phyloP scores from a whole-genome alignment of 2,888 invertebrate genomes.

The Synergus umbraculus region DNA sequence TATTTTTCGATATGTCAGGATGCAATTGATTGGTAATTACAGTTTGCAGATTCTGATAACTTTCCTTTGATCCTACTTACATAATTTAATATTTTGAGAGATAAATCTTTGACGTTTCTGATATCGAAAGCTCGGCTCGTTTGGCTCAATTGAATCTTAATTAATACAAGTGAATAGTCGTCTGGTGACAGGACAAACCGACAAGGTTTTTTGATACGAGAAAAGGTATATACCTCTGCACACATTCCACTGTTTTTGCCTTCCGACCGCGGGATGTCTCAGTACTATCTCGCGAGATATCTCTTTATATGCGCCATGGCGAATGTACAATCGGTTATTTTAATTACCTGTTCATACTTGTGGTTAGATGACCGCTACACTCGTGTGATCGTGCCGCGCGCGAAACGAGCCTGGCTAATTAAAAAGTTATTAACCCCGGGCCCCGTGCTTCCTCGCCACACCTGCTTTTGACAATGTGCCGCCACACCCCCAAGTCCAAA shows the following conservation, averaged over 20 bases:
- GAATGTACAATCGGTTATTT: constrained; percentile 44
- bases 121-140: background rate
- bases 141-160: constrained; percentile 32
- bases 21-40: background rate
- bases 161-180: constrained; percentile 23
- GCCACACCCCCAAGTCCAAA: background rate
- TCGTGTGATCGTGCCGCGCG: constrained; percentile 40
- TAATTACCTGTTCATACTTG: constrained; percentile 42
- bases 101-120: background rate
- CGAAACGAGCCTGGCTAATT: constrained; percentile 37
- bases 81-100: background rate
- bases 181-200: constrained; percentile 24
- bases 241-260: constrained; percentile 43
- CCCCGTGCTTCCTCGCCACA: constrained; percentile 14
- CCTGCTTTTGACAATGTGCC: constrained; percentile 11
- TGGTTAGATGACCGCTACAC: constrained; percentile 29
- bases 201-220: constrained; percentile 30
- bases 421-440: constrained; percentile 36
- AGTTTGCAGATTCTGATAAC: background rate
- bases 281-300: constrained; percentile 37
- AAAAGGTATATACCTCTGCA: constrained; percentile 20
- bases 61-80: background rate
- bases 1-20: too few relatives aligned
- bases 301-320: constrained; percentile 41
- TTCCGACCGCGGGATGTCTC: constrained; percentile 18